phyloP scores from a whole-genome alignment of 2,888 invertebrate species.

The Microplitis deprimator region DNA sequence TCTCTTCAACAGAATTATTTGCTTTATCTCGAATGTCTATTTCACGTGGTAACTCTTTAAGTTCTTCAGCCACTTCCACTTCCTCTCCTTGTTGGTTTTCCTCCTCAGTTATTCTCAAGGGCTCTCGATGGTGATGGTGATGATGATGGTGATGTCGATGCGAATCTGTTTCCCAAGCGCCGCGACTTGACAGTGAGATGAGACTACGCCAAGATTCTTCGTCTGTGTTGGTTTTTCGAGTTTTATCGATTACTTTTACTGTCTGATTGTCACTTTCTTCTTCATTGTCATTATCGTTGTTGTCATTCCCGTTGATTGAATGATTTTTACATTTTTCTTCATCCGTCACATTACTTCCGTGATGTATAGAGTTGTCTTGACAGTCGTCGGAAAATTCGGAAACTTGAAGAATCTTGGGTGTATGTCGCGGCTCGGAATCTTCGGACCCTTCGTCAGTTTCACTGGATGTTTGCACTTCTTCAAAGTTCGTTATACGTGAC shows the following conservation, averaged over 20 bases:
- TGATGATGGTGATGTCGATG: neutral
- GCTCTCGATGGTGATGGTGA: conserved; percentile 33
- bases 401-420: conserved; percentile 36
- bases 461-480: conserved; percentile 31
- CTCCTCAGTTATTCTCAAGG: conserved; percentile 25
- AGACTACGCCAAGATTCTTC: conserved; percentile 36
- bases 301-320: conserved; percentile 27
- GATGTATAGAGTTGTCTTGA: conserved; percentile 33
- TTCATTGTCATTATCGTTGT: conserved; percentile 24
- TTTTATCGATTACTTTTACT: conserved; percentile 20
- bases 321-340: conserved; percentile 58
- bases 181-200: conserved; percentile 14
- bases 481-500: conserved; percentile 29
- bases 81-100: conserved; percentile 11
- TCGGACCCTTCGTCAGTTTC: conserved; percentile 43
- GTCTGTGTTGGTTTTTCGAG: conserved; percentile 22
- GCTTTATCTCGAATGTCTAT: neutral
- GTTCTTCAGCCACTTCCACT: neutral
- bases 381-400: conserved; percentile 42
- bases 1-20: conserved; percentile 22
- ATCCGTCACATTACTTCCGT: conserved; percentile 50
- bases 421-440: conserved; percentile 42
- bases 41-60: conserved; percentile 26
- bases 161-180: conserved; percentile 39
- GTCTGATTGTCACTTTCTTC: conserved; percentile 12